Base-by-base conservation (phyloP, 35 echinoderm and acorn worm genomes). In the Nesometra sesokonis region DNA sequence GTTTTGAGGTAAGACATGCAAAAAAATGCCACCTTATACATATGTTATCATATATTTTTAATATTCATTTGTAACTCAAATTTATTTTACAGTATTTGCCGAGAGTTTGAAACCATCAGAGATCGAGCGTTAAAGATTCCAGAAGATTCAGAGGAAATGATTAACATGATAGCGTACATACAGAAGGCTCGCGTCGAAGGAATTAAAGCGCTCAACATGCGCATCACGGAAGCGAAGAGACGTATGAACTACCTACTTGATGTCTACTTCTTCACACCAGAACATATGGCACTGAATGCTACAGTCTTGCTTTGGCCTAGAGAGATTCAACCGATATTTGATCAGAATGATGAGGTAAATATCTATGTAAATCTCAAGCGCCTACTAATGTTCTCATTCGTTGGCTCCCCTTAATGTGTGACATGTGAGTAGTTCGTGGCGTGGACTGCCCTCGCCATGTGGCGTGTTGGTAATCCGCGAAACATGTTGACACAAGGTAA, bases 51-150 rank as follows among this genome's bases (percentile, higher is more conserved):
- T 29, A 3, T n/a, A 32, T 9, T 34, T 3, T 84, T 17, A 37
- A 40, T 39, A 39, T 5, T 7, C 3, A 5, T 21, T 47, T 37
- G 21, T 32, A 34, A 31, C n/a, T n/a, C n/a, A 33, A 80, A 9
- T 17, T 33, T 29, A 32, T 47, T 67, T 78, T 17, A 15, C 90
- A 99, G 96, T 86, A 99, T 99, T 21, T 99, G 96, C 80, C 82
- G 87, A 13, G 96, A 99, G 86, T 99, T 99, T 94, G 96, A 99
- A 43, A 92, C 90, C 76, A 94, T 99, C 86, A 91, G 92, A 81
- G 96, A 93, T 30, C 84, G 96, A 38, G 93, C 96, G 23, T 88
- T 99, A 33, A 99, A 94, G 35, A 32, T 84, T 19, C 96, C 96
- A 2, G 96, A 99, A 29, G 89, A 86, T 47, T 90, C 93, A 0